Evolutionary conservation across 2,797 vertebrate species (phyloP), one percentile per base, ranked within the genome.

Genomic region (Lacerta viridis): DNA sequence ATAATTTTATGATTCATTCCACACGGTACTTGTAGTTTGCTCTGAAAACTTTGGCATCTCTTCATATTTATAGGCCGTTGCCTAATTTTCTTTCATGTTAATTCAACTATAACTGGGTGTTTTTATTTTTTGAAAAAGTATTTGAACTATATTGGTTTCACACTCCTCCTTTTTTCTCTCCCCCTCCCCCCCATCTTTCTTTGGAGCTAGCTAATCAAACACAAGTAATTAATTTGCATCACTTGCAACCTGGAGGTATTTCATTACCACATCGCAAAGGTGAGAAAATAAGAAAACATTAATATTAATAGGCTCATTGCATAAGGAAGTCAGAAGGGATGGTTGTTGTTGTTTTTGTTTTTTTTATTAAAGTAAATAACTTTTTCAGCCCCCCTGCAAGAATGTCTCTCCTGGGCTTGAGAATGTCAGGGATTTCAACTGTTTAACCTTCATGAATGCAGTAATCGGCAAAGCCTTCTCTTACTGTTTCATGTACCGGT

Each of bases 221-320:
- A n/a, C 18, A 93, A 92, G 33, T 90, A 88, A 88, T 86, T 94
- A 93, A 92, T 95, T 94, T 94, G 74, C 84, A 87, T 90, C 85
- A 86, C 83, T 91, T 93, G 20, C 91, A 91, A 93, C 75, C 66
- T 93, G 59, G 72, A 91, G 80, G 80, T 18, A 87, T 96, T 95
- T 95, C 64, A 91, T 94, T 95, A 93, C 29, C 85, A 92, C 59
- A 46, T n/a, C 85, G 72, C 72, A 90, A 91, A 95, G 43, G 80
- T 94, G 87, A 95, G 93, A 94, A 96, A 94, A 64, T 75, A 81
- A 87, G 29, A 84, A 92, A 76, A 86, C 11, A 88, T 93, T 94
- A 88, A 84, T n/a, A 88, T 90, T 9, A 87, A 83, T 59, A 41
- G 29, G 39, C 83, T 86, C 76, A 91, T 91, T 92, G 33, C 50